phyloP scores from a whole-genome alignment of 2,888 invertebrate species.

The Pocota personata region DNA sequence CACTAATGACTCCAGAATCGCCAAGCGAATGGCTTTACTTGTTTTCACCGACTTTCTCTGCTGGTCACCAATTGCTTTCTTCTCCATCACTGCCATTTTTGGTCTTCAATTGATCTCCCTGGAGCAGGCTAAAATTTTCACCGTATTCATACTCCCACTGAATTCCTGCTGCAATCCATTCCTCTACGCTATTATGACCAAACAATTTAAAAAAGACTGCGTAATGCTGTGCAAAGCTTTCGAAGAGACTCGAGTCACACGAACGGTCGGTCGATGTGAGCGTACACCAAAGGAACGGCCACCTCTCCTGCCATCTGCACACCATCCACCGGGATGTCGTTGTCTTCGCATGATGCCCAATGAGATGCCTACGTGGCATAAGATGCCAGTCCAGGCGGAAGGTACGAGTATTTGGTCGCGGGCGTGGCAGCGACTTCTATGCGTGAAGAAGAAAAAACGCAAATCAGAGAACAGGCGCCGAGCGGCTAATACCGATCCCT shows the following conservation, averaged over 20 bases:
- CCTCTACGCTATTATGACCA: constrained; percentile 98
- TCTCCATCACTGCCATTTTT: constrained; percentile 96
- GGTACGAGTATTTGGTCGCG: constrained; percentile 78
- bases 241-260: constrained; percentile 92
- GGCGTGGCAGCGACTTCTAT: constrained; percentile 83
- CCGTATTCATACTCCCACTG: constrained; percentile 96
- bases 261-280: constrained; percentile 83
- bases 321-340: constrained; percentile 83
- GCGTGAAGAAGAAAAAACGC: constrained; percentile 76
- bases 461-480: constrained; percentile 80
- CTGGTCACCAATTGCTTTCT: constrained; percentile 99
- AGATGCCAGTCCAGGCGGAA: constrained; percentile 77
- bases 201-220: constrained; percentile 99
- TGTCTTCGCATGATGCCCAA: constrained; percentile 83
- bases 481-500: constrained; percentile 86
- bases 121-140: constrained; percentile 97
- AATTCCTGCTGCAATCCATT: constrained; percentile 99
- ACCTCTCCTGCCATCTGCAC: constrained; percentile 82
- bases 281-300: constrained; percentile 90
- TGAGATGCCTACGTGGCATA: constrained; percentile 81
- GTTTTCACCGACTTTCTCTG: constrained; percentile 99
- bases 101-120: constrained; percentile 95
- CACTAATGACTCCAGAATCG: constrained; percentile 97
- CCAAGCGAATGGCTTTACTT: constrained; percentile 97
- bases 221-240: constrained; percentile 97